Evolutionary conservation across 2,888 invertebrate genomes (phyloP).

Genomic region (Andrena minutula): DNA sequence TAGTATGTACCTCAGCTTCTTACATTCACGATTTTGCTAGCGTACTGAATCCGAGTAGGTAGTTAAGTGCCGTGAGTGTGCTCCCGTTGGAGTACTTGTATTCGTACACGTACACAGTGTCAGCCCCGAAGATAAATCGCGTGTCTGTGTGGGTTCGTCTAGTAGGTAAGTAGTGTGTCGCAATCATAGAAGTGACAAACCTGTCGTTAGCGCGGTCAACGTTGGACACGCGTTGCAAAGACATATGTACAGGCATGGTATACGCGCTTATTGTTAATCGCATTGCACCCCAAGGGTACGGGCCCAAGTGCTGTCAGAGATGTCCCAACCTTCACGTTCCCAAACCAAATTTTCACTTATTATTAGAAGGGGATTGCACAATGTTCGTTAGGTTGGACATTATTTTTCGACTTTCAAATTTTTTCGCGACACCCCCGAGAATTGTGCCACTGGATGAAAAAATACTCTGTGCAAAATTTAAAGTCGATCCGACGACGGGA

Average conservation of each 20-base stretch:
- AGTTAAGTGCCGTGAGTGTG: constrained; percentile 51
- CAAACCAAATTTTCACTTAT: background rate
- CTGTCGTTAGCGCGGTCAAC: constrained; percentile 67
- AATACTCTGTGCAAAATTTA: too few species aligned
- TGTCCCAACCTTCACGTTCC: background rate
- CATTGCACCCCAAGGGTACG: constrained; percentile 39
- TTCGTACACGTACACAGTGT: constrained; percentile 33
- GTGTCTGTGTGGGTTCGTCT: constrained; percentile 62
- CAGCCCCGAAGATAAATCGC: constrained; percentile 47
- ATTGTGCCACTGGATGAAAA: too few species aligned
- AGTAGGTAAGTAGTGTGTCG: constrained; percentile 74
- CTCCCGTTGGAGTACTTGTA: constrained; percentile 57
- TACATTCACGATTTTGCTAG: constrained; percentile 45
- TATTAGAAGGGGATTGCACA: background rate
- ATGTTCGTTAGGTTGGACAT: too few species aligned
- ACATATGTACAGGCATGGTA: constrained; percentile 41
- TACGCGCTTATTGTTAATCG: constrained; percentile 45
- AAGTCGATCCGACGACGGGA: too few species aligned
- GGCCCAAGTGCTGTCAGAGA: constrained; percentile 1
- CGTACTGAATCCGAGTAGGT: constrained; percentile 38
- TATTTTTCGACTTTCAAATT: too few species aligned
- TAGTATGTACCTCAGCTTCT: constrained; percentile 5
- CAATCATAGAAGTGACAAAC: constrained; percentile 75
- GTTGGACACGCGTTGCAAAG: constrained; percentile 53
- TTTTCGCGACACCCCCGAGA: too few species aligned